Percentiles rank a stretch among this genome's conserved stretches.
phyloP scores from a whole-genome alignment of 2,888 invertebrate genomes.

The Piscicola geometra region DNA sequence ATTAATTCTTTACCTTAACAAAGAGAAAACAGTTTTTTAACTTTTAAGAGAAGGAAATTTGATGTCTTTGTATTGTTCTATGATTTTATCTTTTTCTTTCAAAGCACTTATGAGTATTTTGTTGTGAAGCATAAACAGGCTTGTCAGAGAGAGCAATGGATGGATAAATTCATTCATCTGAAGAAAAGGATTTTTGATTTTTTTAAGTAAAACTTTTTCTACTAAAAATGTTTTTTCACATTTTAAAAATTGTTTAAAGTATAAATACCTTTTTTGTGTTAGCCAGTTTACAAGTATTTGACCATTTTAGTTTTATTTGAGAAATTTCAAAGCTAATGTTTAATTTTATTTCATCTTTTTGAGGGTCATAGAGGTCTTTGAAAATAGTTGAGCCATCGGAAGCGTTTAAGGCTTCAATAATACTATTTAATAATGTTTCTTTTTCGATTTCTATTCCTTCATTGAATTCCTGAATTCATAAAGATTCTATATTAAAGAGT shows the following conservation, averaged over 20 bases:
- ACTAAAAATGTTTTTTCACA: no score
- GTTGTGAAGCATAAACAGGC: no score
- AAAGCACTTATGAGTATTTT: no score
- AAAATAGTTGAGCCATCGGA: neutral
- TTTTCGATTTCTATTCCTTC: constrained; percentile 22
- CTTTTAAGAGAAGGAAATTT: neutral
- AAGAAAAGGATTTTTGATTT: no score
- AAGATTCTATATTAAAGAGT: no score
- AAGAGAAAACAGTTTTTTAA: neutral
- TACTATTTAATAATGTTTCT: neutral
- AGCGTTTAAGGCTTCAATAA: neutral
- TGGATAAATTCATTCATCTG: no score
- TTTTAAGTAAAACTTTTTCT: no score
- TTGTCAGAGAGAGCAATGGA: no score
- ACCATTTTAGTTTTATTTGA: constrained; percentile 6
- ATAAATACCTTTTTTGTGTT: no score
- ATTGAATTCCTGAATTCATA: constrained; percentile 9
- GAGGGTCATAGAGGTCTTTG: neutral
- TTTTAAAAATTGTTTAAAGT: no score
- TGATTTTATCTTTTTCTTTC: no score
- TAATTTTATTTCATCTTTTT: constrained; percentile 8
- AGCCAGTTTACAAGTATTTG: no score
- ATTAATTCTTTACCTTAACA: neutral
- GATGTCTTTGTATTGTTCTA: neutral
- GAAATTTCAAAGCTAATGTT: neutral